Evolutionary conservation across 2,113 vertebrate genomes (phyloP).

Genomic region (Syrrhaptes paradoxus): DNA sequence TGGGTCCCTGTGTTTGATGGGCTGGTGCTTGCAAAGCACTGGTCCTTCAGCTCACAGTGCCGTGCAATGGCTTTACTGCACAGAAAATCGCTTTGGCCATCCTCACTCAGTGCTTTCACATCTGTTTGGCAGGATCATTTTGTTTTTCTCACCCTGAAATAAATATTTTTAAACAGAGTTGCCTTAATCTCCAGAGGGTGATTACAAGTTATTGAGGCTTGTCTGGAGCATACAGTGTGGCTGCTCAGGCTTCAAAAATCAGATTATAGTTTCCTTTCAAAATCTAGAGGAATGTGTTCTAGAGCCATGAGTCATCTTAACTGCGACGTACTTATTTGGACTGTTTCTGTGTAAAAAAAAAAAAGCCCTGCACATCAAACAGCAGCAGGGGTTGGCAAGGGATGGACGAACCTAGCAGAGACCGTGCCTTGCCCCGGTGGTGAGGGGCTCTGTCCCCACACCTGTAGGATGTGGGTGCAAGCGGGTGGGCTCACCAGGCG

Average conservation of each 20-base stretch:
- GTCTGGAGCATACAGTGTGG: background rate
- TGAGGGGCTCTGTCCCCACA: background rate
- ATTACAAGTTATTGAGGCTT: background rate
- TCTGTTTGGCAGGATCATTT: background rate
- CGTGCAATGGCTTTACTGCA: background rate
- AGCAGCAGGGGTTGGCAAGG: background rate
- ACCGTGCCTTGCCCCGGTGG: background rate
- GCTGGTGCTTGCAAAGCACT: background rate
- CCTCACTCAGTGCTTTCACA: background rate
- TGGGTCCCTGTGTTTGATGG: background rate
- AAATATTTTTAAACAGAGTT: background rate
- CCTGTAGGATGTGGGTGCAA: background rate
- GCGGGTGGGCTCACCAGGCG: background rate
- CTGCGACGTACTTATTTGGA: background rate
- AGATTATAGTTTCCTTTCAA: slow-evolving; percentile 16
- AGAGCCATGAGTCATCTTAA: background rate
- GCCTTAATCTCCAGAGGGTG: background rate
- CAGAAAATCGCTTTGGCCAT: background rate
- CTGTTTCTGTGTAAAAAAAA: slow-evolving; percentile 22
- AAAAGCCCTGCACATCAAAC: background rate
- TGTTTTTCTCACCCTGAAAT: background rate
- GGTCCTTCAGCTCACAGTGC: background rate
- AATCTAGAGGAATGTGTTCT: background rate
- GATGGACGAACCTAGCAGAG: fast-evolving
- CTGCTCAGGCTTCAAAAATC: slow-evolving; percentile 30